Evolutionary conservation across 2,113 vertebrate species (phyloP), one percentile per base, ranked within the genome.

Genomic region (Forbesichthys papilliferus): DNA sequence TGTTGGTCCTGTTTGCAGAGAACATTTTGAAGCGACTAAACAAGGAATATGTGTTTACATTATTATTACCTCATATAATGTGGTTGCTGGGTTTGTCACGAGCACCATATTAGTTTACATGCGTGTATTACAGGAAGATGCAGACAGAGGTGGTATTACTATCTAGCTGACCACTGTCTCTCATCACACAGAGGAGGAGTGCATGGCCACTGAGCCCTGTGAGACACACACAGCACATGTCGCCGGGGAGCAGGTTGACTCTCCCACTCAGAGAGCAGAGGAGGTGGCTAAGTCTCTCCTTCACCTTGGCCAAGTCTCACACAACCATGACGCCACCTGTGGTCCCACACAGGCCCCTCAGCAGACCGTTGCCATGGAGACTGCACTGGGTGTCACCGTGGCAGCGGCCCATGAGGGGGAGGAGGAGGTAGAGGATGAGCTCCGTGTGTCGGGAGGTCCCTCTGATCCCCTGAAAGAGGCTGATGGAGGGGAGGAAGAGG

Each of bases 251-350:
- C 77, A 82, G 67, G 48, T 27, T 18, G 69, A 9, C 8, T 74
- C 78, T 46, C 71, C 78, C 7, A 74, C 80, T 12, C 80, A 68
- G 56, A 68, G 75, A 13, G 27, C 71, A 0, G 70, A 87, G 34
- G 88, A 89, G 52, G 94, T 95, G 4, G 94, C 95, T 78, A 93
- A 94, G 78, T 96, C 96, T 53, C 95, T 97, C 69, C 90, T 96
- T 9, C 94, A 96, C 84, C 89, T 96, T 71, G 93, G 95, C 81
- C 92, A 92, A 77, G 89, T 93, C 62, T 82, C 91, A 0, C 90
- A 93, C 72, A 93, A 91, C 2, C 9, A 61, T 73, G 20, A 46
- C 10, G 9, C 48, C 51, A 93, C 92, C 2, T 55, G 14, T 46
- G 53, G 76, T 75, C 63, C 75, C 11, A 69, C 51, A 51, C 68